These are phyloP conservation scores for Pangasianodon gigas DNA, from an alignment of 2,113 vertebrate species.

Conservation along the genomic window DNA sequence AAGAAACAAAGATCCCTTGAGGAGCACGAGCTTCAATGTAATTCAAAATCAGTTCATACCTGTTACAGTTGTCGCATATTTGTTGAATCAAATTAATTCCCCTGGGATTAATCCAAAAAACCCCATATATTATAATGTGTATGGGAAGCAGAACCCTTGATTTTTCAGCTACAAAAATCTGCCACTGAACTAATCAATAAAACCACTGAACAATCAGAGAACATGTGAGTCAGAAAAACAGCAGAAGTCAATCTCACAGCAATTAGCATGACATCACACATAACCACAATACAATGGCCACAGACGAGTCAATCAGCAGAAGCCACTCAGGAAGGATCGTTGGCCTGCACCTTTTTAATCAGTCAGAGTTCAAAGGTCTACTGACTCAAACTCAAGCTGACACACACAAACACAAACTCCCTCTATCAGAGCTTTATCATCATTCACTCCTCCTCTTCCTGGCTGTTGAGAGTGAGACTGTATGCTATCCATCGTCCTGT, in stretches of 20 bases:
- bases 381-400: neutral
- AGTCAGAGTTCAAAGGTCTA: neutral
- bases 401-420: neutral
- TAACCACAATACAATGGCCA: neutral
- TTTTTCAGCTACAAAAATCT: neutral
- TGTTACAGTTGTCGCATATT: neutral
- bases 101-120: neutral
- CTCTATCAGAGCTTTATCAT: constrained; percentile 7
- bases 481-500: constrained; percentile 7
- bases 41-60: neutral
- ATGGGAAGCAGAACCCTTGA: neutral
- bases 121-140: neutral
- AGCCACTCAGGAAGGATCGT: neutral
- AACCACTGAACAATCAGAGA: neutral
- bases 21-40: neutral
- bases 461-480: neutral
- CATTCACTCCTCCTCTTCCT: constrained; percentile 6
- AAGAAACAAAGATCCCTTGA: neutral
- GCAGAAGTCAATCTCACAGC: neutral
- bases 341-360: neutral
- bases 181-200: neutral
- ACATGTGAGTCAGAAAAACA: constrained; percentile 10
- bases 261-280: neutral
- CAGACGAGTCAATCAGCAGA: constrained; percentile 18
- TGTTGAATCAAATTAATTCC: neutral